Base-by-base conservation (phyloP, 2,113 vertebrate genomes). In the Eudyptes chrysolophus region DNA sequence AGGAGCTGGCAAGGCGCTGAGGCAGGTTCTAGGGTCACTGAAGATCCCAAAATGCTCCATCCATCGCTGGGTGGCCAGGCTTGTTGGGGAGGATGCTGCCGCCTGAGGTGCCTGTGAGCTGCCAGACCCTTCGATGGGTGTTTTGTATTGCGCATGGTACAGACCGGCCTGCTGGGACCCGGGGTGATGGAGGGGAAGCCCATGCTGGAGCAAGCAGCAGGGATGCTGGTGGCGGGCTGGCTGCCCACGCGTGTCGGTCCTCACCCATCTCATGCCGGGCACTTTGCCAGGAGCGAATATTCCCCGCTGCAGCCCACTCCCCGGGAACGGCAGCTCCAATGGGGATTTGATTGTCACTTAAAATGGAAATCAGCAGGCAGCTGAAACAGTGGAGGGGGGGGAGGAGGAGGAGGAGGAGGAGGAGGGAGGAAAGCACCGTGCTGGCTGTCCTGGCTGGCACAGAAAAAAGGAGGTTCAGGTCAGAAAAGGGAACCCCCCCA, bases 201-300 rank as follows among this genome's bases (percentile, higher is more conserved):
- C 22, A 10, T 6, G 44, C 10, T 48, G 38, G 48, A 79, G 40
- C 34, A 52, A 70, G 38, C 8, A 36, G 32, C 46, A 22, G 46
- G 26, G 46, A 22, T 79, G 22, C 6, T 54, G 48, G 38, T 18
- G 1, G 2, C 36, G 30, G 36, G 36, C 54, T 1, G 3, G 25
- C 25, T 51, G 36, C 44, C 52, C 2, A 1, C 1, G 6, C 1
- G 2, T 54, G 26, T 34, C 5, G 1, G 9, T 61, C 34, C 75
- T 62, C 38, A 46, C 32, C 55, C 65, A 18, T 46, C 64, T 70
- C 55, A 62, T 4, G 19, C 36, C 2, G 2, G 48, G 38, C 54
- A 44, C 7, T 26, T 44, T 70, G 10, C 54, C 0, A 5, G 46
- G 38, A 54, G 29, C 0, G 5, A 46, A 62, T 34, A 46, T 48